Conservation (phyloP, 2,797 vertebrate genomes). For the Enteromius paludinosus region DNA sequence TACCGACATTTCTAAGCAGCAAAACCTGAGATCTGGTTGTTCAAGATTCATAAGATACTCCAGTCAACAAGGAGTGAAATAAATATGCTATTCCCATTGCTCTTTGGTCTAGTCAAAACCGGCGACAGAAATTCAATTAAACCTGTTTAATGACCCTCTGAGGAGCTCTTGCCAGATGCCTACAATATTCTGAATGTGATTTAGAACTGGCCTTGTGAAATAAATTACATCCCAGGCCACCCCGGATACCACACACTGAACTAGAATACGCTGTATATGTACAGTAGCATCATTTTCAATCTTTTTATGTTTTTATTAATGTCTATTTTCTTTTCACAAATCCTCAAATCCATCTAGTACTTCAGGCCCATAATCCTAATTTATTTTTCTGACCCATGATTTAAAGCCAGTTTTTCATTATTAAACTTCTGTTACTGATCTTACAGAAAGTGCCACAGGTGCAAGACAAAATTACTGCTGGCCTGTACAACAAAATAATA, state of each 20-base stretch:
- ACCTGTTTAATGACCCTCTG: conserved; percentile 57
- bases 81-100: conserved; percentile 64
- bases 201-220: conserved; percentile 39
- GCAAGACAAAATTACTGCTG: background rate
- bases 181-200: conserved; percentile 51
- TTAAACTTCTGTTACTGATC: background rate
- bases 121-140: conserved; percentile 67
- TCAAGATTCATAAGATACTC: conserved; percentile 43
- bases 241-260: conserved; percentile 9
- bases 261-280: background rate
- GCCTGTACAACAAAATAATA: background rate
- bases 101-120: conserved; percentile 42
- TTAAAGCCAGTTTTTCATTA: background rate
- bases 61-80: conserved; percentile 61
- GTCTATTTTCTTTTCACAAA: background rate
- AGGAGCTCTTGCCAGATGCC: conserved; percentile 62
- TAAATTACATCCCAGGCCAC: conserved; percentile 43
- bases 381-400: background rate
- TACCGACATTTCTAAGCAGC: background rate
- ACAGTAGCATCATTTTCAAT: background rate
- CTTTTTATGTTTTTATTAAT: background rate
- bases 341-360: background rate
- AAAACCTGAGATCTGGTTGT: background rate
- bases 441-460: background rate
- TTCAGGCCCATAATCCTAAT: background rate